phyloP scores from a whole-genome alignment of 2,113 vertebrate genomes.

The Phylloscopus whistleri region DNA sequence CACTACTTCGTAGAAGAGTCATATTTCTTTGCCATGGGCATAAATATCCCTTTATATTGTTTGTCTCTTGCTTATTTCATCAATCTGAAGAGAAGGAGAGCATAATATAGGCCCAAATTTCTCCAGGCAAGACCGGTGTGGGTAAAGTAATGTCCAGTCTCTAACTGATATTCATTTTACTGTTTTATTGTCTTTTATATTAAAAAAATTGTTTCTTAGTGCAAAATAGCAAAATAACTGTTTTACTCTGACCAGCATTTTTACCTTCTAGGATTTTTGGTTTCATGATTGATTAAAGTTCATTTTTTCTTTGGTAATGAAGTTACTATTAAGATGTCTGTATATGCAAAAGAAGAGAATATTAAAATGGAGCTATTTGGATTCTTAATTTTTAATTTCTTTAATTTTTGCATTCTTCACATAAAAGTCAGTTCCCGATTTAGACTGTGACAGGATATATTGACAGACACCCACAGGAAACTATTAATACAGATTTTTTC shows the following conservation, averaged over 20 bases:
- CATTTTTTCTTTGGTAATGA: not conserved
- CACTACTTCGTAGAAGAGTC: not conserved
- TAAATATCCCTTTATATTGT: not conserved
- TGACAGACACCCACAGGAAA: constrained; percentile 17
- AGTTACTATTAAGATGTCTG: not conserved
- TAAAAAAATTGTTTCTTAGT: not conserved
- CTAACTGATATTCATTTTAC: not conserved
- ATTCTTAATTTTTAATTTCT: not conserved
- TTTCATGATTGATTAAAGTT: not conserved
- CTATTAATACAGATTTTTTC: not conserved
- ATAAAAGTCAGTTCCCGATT: not conserved
- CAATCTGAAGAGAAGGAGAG: not conserved
- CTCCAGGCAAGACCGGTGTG: not conserved
- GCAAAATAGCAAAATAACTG: not conserved
- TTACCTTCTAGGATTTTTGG: not conserved
- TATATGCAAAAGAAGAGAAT: not conserved
- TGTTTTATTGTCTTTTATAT: not conserved
- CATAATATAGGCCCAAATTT: not conserved
- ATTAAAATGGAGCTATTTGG: not conserved
- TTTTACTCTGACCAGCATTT: not conserved
- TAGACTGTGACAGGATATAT: not conserved
- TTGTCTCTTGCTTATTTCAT: not conserved
- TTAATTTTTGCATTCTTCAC: not conserved
- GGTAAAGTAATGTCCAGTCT: not conserved
- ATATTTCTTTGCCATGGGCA: not conserved